A percentile compares a stretch with the other conserved stretches of the same genome.
These are phyloP conservation scores for Listronotus oregonensis DNA, from an alignment of 1,140 invertebrate genomes.

Conservation along the genomic window DNA sequence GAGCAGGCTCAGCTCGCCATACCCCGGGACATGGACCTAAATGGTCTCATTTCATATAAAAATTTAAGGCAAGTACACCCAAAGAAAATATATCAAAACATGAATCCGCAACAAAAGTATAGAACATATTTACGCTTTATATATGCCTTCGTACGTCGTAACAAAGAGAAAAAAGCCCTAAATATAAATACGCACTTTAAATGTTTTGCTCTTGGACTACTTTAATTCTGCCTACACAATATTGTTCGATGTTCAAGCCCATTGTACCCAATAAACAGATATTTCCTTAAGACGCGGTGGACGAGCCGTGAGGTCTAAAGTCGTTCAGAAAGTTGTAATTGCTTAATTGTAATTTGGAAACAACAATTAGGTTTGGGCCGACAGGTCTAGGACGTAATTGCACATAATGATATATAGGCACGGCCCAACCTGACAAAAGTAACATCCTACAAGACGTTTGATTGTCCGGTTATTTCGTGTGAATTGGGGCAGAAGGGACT, in stretches of 20 bases:
- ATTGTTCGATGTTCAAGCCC: neutral
- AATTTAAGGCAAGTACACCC: too few species aligned
- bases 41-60: too few species aligned
- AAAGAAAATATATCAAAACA: too few species aligned
- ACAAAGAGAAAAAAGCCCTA: too few species aligned
- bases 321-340: constrained; percentile 27
- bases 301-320: constrained; percentile 5
- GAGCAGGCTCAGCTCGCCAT: too few species aligned
- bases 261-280: constrained; percentile 6
- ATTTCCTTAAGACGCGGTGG: neutral
- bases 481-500: constrained; percentile 25
- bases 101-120: too few species aligned
- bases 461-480: constrained; percentile 25
- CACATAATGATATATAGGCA: constrained; percentile 23
- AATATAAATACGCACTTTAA: too few species aligned
- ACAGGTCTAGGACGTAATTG: constrained; percentile 36
- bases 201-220: too few species aligned
- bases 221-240: too few species aligned
- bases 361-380: constrained; percentile 31
- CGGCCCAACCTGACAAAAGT: constrained; percentile 24
- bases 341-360: constrained; percentile 40
- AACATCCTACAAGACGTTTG: constrained; percentile 25
- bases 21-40: too few species aligned
- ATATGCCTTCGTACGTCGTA: too few species aligned
- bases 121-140: too few species aligned